Conservation (phyloP, 2,113 vertebrate species). For the Mesoclemmys tuberculata region DNA sequence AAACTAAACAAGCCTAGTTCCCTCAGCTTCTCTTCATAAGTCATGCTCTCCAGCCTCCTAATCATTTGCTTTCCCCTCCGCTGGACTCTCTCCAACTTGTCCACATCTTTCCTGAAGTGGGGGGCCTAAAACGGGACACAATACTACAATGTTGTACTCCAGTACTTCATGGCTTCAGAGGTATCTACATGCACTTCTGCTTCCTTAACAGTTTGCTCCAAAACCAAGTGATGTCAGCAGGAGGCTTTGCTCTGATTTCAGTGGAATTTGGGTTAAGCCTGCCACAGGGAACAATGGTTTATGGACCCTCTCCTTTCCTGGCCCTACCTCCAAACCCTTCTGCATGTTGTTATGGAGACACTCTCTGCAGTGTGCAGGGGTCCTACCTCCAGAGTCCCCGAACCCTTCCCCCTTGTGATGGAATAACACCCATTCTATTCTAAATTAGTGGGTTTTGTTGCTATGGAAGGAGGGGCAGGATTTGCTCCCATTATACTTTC, state of each 20-base stretch:
- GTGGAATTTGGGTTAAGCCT: not conserved
- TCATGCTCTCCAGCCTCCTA: no score
- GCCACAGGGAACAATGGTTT: not conserved
- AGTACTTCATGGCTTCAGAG: not conserved
- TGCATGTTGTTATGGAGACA: not conserved
- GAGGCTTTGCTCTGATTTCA: not conserved
- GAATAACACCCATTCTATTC: not conserved
- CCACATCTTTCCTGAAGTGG: no score
- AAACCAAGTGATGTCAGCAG: not conserved
- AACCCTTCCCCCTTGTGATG: not conserved
- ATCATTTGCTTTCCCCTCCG: no score
- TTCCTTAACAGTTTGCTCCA: fast-evolving
- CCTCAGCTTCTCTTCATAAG: no score
- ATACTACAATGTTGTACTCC: not conserved
- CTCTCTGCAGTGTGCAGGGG: not conserved
- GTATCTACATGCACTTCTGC: not conserved
- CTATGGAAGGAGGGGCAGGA: not conserved
- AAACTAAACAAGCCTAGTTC: no score
- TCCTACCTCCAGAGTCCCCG: not conserved
- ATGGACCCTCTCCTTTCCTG: not conserved
- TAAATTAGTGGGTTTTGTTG: not conserved
- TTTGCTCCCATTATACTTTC: not conserved
- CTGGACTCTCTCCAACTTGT: no score
- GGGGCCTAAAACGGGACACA: no score
- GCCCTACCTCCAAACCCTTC: not conserved